Evolutionary conservation across 2,888 invertebrate species (phyloP), one percentile per base, ranked within the genome.

Genomic region (Anticlea derivata): DNA sequence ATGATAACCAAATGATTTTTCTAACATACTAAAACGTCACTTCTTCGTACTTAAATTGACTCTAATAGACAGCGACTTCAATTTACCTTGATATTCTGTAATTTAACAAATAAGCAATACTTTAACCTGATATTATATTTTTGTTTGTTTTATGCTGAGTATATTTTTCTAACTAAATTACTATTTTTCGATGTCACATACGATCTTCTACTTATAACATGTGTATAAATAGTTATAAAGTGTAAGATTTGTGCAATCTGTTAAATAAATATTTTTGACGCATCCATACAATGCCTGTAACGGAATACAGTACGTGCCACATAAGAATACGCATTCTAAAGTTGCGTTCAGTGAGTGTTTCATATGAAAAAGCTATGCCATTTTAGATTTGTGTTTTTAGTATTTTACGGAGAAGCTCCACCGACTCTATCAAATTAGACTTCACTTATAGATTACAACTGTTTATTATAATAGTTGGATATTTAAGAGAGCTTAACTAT

Each of bases 111-210:
- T 27, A 27, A 22, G 13, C 13, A 22, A 29, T 45, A 12, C 6
- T 13, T 22, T 17, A 20, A 22, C 23, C 6, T 29, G 26, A 34
- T 26, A 34, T 30, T 40, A 1, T 27, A 41, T 34, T 35, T 35
- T 47, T 27, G 31, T 35, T 45, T 17, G 10, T 1, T 22, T 27
- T 39, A 29, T n/a, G 29, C 22, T n/a, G 17, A 33, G 20, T 20
- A 47, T 47, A 47, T 47, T 47, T 47, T 47, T 47, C 11, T 31
- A 37, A 23, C 13, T 29, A 35, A 30, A 30, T 23, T 29, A 45
- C 31, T 45, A 45, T 50, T 50, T 50, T 50, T 40, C 24, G 45
- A 45, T 34, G 13, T 33, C 10, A 26, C 7, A 33, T 39, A 39
- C 20, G 13, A 46, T 26, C 5, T 26, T 11, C 37, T 40, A 50